Evolutionary conservation across 1,140 invertebrate species (phyloP).

Genomic region (Zaprionus capensis): DNA sequence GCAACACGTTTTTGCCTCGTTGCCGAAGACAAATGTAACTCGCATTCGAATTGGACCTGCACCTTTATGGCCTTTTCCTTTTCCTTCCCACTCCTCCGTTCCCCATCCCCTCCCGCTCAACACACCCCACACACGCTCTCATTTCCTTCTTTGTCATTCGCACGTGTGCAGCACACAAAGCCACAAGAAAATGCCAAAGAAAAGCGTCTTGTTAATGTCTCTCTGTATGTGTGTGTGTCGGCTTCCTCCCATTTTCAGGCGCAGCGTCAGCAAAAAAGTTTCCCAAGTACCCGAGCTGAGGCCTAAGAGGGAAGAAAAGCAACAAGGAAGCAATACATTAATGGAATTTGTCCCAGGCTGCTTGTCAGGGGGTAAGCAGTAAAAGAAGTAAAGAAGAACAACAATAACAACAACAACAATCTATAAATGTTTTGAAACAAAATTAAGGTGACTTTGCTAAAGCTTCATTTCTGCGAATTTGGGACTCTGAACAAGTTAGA

Average conservation of each 20-base stretch:
- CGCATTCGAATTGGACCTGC: slow-evolving; percentile 70
- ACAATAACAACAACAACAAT: neutral
- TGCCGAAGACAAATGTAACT: slow-evolving; percentile 45
- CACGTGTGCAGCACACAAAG: slow-evolving; percentile 71
- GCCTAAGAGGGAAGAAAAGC: slow-evolving; percentile 1
- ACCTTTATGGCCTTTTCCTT: slow-evolving; percentile 71
- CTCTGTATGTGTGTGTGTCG: slow-evolving; percentile 45
- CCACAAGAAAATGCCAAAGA: slow-evolving; percentile 58
- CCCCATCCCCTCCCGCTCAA: neutral
- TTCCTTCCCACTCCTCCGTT: slow-evolving; percentile 25
- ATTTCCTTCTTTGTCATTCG: slow-evolving; percentile 52
- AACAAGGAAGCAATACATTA: slow-evolving; percentile 46
- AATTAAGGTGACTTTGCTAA: slow-evolving; percentile 30
- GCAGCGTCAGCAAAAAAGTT: slow-evolving; percentile 43
- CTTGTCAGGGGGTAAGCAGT: neutral
- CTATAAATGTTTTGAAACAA: slow-evolving; percentile 12
- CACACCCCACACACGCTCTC: slow-evolving; percentile 10
- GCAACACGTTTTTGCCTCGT: slow-evolving; percentile 41
- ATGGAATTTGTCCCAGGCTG: neutral
- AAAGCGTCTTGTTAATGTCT: slow-evolving; percentile 67
- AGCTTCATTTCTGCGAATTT: neutral
- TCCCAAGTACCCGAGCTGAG: slow-evolving; percentile 13
- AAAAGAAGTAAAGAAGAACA: neutral
- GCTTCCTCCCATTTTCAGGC: slow-evolving; percentile 39
- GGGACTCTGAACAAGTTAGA: neutral